Conservation (phyloP, 2,888 invertebrate species). For the Polia nebulosa region DNA sequence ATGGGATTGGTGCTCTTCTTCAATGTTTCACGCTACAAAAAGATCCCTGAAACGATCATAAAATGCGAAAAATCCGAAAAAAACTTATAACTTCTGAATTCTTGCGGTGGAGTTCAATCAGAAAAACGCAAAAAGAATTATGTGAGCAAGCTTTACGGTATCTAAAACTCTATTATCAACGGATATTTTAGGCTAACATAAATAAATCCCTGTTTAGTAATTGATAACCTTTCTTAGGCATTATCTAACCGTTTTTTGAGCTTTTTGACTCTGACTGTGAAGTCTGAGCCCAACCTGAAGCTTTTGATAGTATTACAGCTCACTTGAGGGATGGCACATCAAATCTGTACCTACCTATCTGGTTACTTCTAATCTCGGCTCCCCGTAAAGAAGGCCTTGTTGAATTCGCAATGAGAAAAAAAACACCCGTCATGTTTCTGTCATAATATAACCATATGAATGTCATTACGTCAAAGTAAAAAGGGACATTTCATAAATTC, state of each 20-base stretch:
- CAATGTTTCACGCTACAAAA: neutral
- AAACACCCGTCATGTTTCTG: neutral
- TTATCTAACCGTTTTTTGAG: neutral
- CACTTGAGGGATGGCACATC: neutral
- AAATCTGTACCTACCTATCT: neutral
- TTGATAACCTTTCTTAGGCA: neutral
- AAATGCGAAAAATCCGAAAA: no score
- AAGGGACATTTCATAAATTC: conserved; percentile 16
- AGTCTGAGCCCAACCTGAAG: no score
- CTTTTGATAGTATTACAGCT: neutral
- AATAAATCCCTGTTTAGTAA: neutral
- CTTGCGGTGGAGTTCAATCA: neutral
- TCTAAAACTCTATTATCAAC: neutral
- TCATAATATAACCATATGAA: conserved; percentile 1
- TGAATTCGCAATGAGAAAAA: neutral
- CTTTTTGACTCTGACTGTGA: neutral
- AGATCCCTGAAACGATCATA: neutral
- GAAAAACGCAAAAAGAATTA: conserved; percentile 13
- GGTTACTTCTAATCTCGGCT: no score
- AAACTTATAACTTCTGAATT: no score
- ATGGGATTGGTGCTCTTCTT: neutral
- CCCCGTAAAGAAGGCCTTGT: no score
- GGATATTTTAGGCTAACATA: conserved; percentile 1
- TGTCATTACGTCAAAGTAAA: neutral
- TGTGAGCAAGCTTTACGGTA: neutral